Percentiles rank a stretch among this genome's conserved stretches.
Evolutionary conservation across 2,797 vertebrate genomes (phyloP).

Genomic region (Macropus fuliginosus): DNA sequence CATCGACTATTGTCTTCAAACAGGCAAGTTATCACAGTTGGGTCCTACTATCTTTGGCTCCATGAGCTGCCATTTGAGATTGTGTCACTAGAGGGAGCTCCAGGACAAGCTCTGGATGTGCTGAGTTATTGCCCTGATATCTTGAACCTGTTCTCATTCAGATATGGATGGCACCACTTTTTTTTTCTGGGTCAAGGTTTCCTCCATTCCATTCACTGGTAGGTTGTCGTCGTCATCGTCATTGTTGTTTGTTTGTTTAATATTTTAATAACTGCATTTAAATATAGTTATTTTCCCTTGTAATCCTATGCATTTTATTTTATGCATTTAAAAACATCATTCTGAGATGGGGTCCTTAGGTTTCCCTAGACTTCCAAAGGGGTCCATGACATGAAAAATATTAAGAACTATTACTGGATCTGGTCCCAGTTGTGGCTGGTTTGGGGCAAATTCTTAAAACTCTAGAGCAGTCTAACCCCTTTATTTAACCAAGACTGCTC

Average conservation of each 20-base stretch:
- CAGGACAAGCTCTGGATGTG: conserved; percentile 47
- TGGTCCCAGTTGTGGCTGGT: not conserved
- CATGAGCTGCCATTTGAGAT: not conserved
- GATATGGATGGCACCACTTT: not conserved
- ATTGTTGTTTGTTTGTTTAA: not conserved
- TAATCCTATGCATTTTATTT: not conserved
- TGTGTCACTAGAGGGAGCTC: conserved; percentile 68
- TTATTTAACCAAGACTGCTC: not conserved
- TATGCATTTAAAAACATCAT: not conserved
- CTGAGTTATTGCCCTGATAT: rapidly evolving
- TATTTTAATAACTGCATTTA: not conserved
- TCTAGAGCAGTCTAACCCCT: not conserved
- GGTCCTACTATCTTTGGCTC: not conserved
- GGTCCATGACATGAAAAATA: not conserved
- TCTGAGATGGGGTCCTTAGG: not conserved
- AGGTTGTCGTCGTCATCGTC: too few species aligned
- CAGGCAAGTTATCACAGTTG: rapidly evolving
- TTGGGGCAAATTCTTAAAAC: not conserved
- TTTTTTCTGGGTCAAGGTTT: not conserved
- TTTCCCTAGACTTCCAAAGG: not conserved
- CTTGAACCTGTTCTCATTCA: not conserved
- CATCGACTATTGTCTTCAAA: not conserved
- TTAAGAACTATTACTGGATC: not conserved
- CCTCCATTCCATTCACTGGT: not conserved
- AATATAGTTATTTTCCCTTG: not conserved